Conservation (phyloP, 2,113 vertebrate genomes). For the Variabilichromis moorii region DNA sequence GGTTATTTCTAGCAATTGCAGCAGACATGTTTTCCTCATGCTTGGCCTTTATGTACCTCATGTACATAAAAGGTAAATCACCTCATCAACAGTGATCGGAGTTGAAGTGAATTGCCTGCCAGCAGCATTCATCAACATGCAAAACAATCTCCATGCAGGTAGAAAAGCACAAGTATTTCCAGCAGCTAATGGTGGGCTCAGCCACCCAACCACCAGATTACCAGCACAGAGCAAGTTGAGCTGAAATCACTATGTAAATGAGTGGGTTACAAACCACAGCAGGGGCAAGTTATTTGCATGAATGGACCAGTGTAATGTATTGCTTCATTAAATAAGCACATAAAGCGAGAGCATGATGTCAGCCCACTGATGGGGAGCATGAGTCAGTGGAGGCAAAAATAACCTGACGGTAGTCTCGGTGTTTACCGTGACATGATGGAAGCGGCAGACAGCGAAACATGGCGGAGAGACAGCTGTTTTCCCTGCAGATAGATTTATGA, state of each 20-base stretch:
- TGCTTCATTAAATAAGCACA: conserved; percentile 12
- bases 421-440: neutral
- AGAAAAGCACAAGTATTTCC: neutral
- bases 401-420: neutral
- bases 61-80: neutral
- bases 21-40: neutral
- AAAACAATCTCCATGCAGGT: neutral
- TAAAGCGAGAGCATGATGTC: neutral
- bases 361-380: neutral
- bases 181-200: neutral
- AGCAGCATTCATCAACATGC: neutral
- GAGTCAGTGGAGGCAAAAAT: neutral
- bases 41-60: neutral
- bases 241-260: conserved; percentile 30
- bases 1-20: neutral
- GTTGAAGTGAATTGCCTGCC: neutral
- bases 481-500: neutral
- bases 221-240: neutral
- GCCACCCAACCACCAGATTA: neutral
- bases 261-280: neutral
- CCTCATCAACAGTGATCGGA: neutral
- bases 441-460: neutral
- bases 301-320: conserved; percentile 1
- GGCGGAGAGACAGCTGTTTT: neutral
- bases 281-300: neutral